Evolutionary conservation across 2,113 vertebrate genomes (phyloP), one percentile per base, ranked within the genome.

Genomic region (Cettia cetti): DNA sequence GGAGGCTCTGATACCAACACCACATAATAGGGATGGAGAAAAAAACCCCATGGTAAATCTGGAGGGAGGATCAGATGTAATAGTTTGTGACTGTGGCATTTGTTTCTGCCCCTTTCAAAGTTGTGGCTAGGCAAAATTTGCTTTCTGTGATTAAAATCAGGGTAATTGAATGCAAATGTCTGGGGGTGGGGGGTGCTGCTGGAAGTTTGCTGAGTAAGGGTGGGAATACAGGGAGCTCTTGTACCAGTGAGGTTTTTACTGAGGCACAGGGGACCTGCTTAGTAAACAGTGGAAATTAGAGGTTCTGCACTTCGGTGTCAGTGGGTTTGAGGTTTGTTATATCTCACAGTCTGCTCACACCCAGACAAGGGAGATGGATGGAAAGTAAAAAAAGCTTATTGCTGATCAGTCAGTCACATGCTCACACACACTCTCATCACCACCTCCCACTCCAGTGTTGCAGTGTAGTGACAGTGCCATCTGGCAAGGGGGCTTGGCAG

Each of bases 61-160:
- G 68, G 30, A 87, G 15, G 63, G 54, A 6, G 9, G 68, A 92
- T 78, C 50, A 52, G 59, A 56, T 80, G 3, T 6, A 92, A 69
- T 11, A 57, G 68, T 37, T 77, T 76, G 78, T 52, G 49, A 94
- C 89, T 1, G 6, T 0, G 0, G 56, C 71, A 47, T 75, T 95
- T 82, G 28, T 0, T 86, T 95, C 59, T 85, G 59, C 47, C 64
- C 52, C 13, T 78, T 92, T 83, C 45, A 50, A 86, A 94, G 66
- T 9, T 54, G 40, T 11, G 26, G 63, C 76, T 69, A 75, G 44
- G 80, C 71, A 90, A 89, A 91, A 90, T 82, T 92, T 94, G 53
- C 53, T 82, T 89, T 94, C 78, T 80, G n/a, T 68, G 75, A 77
- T n/a, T 37, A 79, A 91, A 94, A 65, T 80, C 57, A 47, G 71